Base-by-base conservation (phyloP, 2,797 vertebrate species). In the Silurus lanzhouensis region DNA sequence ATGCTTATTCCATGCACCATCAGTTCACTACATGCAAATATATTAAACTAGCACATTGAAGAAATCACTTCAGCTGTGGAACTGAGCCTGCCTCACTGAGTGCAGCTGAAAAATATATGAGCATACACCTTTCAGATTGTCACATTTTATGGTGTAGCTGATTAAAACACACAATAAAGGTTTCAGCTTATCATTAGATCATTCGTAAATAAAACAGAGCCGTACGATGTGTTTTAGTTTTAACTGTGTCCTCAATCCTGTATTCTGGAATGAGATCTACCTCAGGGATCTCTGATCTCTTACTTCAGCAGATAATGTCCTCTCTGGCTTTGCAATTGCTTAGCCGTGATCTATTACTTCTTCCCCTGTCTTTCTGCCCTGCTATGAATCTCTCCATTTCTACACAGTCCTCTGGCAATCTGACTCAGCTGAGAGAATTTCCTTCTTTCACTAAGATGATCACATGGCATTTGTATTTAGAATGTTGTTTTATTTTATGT, bases 361-460 rank as follows among this genome's bases (percentile, higher is more conserved):
- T 60, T 20, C 70, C 58, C 55, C 61, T 63, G 67, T 22, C 9
- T 80, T 55, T 78, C 17, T 14, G 22, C n/a, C 38, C 17, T 27
- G 72, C n/a, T 57, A 63, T 84, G 67, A 81, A 31, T 81, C 52
- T 61, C 44, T 67, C 20, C 6, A 57, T 25, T 60, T 60, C n/a
- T 78, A 55, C 70, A 25, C 48, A 58, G 38, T 76, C 31, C 58
- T 81, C 44, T 78, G 68, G 57, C 70, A 25, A 46, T 46, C 44
- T 63, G 52, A 74, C 15, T 61, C 82, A 77, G 46, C 46, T 44
- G 12, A 83, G 72, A 38, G 60, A 72, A 58, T 86, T 79, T 84
- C 31, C 25, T 81, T 60, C 55, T 7, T 52, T 52, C 22, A 74
- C 71, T 52, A 75, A 25, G 13, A 19, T 61, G 20, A 71, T 82